A percentile compares a stretch with the other conserved stretches of the same genome.
phyloP scores from a whole-genome alignment of 2,113 vertebrate genomes.

The Telmatochromis sp. region DNA sequence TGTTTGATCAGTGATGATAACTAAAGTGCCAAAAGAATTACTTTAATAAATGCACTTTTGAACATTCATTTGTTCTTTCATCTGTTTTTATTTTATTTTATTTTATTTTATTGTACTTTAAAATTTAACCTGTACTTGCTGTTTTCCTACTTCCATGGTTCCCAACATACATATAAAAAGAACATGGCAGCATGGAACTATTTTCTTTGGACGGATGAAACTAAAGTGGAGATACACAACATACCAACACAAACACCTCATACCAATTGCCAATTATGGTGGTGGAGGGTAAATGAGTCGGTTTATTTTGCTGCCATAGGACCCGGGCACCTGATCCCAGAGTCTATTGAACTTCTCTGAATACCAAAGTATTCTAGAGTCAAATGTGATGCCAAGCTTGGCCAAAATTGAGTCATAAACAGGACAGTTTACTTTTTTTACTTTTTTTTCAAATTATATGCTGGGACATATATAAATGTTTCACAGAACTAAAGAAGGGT shows the following conservation, averaged over 20 bases:
- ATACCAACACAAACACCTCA: not conserved
- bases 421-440: not conserved
- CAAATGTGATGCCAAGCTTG: not conserved
- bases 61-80: not conserved
- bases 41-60: conserved; percentile 70
- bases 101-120: not conserved
- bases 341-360: not conserved
- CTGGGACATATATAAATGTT: not conserved
- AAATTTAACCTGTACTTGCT: not conserved
- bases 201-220: not conserved
- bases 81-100: not conserved
- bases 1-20: conserved; percentile 54
- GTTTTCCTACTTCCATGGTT: not conserved
- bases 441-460: not conserved
- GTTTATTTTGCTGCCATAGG: not conserved
- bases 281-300: not conserved
- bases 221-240: too few species aligned
- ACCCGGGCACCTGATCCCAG: too few species aligned
- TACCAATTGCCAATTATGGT: not conserved
- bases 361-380: not conserved
- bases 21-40: conserved; percentile 56
- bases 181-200: not conserved
- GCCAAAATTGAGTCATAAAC: not conserved
- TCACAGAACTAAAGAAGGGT: not conserved
- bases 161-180: not conserved